Evolutionary conservation across 1,140 invertebrate genomes (phyloP).

Genomic region (Pachypeltis micranthus): DNA sequence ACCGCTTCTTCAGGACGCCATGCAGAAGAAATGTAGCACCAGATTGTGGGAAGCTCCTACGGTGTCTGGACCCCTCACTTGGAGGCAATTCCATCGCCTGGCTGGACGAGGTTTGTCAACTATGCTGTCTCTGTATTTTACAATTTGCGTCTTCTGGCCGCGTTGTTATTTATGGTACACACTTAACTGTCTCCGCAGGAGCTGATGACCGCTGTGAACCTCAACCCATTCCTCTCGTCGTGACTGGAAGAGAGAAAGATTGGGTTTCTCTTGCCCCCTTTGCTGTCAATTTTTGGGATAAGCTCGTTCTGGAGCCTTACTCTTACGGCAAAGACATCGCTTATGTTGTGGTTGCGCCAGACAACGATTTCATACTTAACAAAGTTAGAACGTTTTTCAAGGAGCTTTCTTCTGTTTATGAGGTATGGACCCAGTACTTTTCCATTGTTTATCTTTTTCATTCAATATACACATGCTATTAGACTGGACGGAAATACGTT

Average conservation of each 20-base stretch:
- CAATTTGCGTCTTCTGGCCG: no score
- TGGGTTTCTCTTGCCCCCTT: conserved; percentile 88
- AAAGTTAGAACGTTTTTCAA: conserved; percentile 79
- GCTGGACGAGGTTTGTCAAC: conserved; percentile 82
- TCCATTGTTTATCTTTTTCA: no score
- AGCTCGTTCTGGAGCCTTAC: conserved; percentile 85
- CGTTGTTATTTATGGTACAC: no score
- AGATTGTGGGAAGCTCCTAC: conserved; percentile 73
- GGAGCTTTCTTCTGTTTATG: conserved; percentile 83
- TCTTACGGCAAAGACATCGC: conserved; percentile 83
- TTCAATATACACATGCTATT: no score
- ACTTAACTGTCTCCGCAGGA: no score
- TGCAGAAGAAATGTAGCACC: conserved; percentile 82
- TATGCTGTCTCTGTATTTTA: no score
- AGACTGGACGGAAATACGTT: no score
- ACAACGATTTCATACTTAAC: conserved; percentile 69
- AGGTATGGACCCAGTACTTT: no score
- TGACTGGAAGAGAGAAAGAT: conserved; percentile 89
- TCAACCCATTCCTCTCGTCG: conserved; percentile 85
- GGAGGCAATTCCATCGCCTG: conserved; percentile 91
- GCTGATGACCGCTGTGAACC: conserved; percentile 92
- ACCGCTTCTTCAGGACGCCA: conserved; percentile 86
- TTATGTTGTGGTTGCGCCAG: conserved; percentile 87
- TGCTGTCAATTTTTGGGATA: conserved; percentile 89
- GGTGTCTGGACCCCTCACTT: conserved; percentile 83